Evolutionary conservation across 1,140 invertebrate species (phyloP), one percentile per base, ranked within the genome.

Genomic region (Caenorhabditis tropicalis): DNA sequence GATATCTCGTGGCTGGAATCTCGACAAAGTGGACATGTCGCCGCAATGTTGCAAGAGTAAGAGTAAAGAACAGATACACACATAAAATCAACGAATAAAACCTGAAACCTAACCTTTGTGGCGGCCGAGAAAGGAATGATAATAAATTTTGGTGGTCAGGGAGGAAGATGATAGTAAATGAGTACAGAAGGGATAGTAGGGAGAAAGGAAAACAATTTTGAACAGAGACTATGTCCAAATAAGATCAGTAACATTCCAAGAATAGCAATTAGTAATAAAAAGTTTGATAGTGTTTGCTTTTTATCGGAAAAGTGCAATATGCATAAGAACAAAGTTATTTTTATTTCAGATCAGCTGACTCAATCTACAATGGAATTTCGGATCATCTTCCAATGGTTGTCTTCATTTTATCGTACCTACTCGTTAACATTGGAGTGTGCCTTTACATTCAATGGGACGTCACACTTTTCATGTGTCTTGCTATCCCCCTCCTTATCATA

Each of bases 381-480:
- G 90, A 91, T 39, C 90, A 90, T 79, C 39, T 90, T 4, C 90
- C 89, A 4, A 90, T 91, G 90, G 79, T 83, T 0, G 80, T 91
- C 27, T 90, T 91, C 56, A 90, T 88, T 53, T 82, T 88, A n/a
- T 81, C 80, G 2, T 89, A 88, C 70, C 46, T 88, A 3, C 79
- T 86, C 3, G 85, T 87, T 0, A 86, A 82, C 31, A 82, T 88
- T 15, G 53, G 74, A 27, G 88, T 90, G n/a, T 90, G 90, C 46
- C 88, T 90, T 15, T 91, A 90, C 82, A 91, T 89, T 31, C 89
- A 90, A 83, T 90, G 89, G 89, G 87, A 90, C n/a, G 89, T 90
- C 6, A 91, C 90, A 39, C 70, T 90, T 10, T 86, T 90, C 33
- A 90, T 91, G 86, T 87, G 87, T 39, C 46, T 82, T 4, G 89